phyloP scores from a whole-genome alignment of 2,113 vertebrate species.

The Brevimyrus niger region DNA sequence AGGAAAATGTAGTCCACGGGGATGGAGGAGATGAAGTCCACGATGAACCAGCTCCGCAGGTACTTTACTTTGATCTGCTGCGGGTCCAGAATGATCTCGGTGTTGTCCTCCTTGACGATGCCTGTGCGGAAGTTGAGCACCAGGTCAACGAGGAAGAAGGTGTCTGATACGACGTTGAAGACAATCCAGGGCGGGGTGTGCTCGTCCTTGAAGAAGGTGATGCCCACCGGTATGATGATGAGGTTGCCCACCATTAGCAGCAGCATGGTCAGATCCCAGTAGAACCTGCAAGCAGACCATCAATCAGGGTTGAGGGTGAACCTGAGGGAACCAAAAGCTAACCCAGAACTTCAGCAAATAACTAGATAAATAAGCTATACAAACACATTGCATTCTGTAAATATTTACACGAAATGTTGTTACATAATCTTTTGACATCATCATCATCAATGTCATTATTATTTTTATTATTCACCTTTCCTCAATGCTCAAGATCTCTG shows the following conservation, averaged over 20 bases:
- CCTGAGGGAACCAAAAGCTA: slow-evolving; percentile 17
- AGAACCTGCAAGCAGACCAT: slow-evolving; percentile 71
- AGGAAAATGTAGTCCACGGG: slow-evolving; percentile 99
- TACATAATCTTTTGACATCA: not conserved
- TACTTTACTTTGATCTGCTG: slow-evolving; percentile 98
- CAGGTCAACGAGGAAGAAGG: slow-evolving; percentile 96
- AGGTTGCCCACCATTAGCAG: slow-evolving; percentile 98
- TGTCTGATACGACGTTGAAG: slow-evolving; percentile 97
- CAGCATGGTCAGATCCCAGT: slow-evolving; percentile 98
- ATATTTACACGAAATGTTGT: not conserved
- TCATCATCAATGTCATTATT: not conserved
- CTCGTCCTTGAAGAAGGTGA: slow-evolving; percentile 99
- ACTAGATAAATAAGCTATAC: not conserved
- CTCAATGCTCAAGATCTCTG: not conserved
- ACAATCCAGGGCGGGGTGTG: slow-evolving; percentile 97
- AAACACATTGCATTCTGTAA: not conserved
- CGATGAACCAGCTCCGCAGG: slow-evolving; percentile 95
- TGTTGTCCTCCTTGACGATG: slow-evolving; percentile 97
- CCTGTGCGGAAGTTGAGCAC: slow-evolving; percentile 98
- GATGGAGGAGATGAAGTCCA: slow-evolving; percentile 98
- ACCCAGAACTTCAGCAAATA: not conserved
- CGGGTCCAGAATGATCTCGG: slow-evolving; percentile 94
- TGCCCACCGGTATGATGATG: slow-evolving; percentile 98
- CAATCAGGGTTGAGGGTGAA: slow-evolving; percentile 32
- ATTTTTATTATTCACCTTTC: not conserved